Evolutionary conservation across 2,797 vertebrate species (phyloP), one percentile per base, ranked within the genome.

Genomic region (Mormyrus proboscirostris): DNA sequence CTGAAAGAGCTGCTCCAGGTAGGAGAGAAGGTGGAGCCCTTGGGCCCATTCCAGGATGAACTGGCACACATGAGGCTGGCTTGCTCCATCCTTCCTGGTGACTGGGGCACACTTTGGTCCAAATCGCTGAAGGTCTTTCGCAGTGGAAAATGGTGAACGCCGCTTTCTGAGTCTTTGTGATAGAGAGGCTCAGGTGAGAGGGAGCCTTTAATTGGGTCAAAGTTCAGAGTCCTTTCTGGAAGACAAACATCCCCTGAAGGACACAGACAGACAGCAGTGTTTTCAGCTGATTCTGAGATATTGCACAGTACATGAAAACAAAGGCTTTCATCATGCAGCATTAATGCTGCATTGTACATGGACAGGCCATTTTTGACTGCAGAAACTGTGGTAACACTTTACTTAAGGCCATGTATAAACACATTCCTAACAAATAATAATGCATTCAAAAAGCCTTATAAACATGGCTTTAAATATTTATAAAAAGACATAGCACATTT

Each of bases 71-170:
- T 87, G 90, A 91, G 89, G 89, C 92, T 91, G 0, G 92, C 16
- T 47, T 88, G 90, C 62, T 97, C 96, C 95, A 95, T 96, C 90
- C 91, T 57, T n/a, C 91, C 83, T 93, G 92, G 93, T 85, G 41
- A 0, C 62, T 19, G 90, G 90, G 94, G 93, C 76, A 91, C 90
- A 88, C 89, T 88, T 19, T 93, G 93, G 25, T 93, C 94, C 0
- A 94, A 93, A 86, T 97, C 95, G 12, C 95, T 95, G 89, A 94
- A 95, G 7, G 95, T 95, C 91, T 95, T 96, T 92, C 95, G 96
- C 92, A 95, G 93, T 0, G 92, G 95, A 14, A 93, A 90, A 91
- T 59, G 29, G 96, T 95, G 95, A 38, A n/a, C 4, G 94, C 94
- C 95, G 94, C 94, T 92, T 96, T 95, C 94, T 93, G 95, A 91